These are phyloP conservation scores for Hyperoplus lanceolatus DNA, from an alignment of 2,797 vertebrate species.

Conservation along the genomic window DNA sequence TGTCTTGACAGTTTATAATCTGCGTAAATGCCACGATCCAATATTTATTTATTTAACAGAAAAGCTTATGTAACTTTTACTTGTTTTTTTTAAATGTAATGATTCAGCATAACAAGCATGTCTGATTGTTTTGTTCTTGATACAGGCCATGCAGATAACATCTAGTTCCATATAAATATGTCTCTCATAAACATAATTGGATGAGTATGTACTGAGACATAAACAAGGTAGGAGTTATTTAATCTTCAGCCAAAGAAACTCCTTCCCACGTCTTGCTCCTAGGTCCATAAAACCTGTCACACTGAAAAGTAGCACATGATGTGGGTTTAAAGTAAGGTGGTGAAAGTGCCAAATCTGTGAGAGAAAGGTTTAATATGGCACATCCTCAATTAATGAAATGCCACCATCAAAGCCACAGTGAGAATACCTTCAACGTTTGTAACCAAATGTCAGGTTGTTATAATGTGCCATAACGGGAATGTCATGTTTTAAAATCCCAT, in stretches of 20 bases:
- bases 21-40: conserved; percentile 54
- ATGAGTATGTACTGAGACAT: background rate
- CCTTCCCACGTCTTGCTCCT: background rate
- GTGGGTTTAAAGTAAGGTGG: background rate
- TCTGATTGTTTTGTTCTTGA: conserved; percentile 9
- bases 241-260: background rate
- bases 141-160: background rate
- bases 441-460: conserved; percentile 46
- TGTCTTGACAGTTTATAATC: conserved; percentile 34
- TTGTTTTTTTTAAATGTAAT: background rate
- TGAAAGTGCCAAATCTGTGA: conserved; percentile 20
- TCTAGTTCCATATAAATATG: background rate
- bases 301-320: background rate
- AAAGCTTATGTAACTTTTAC: conserved; percentile 34
- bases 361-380: conserved; percentile 19
- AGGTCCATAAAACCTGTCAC: conserved; percentile 6
- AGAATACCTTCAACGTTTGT: conserved; percentile 37
- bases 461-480: conserved; percentile 27
- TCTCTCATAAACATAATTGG: background rate
- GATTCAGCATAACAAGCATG: conserved; percentile 5
- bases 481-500: conserved; percentile 44
- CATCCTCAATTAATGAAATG: conserved; percentile 37
- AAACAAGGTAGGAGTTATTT: background rate
- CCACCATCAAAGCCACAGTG: conserved; percentile 35
- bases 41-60: conserved; percentile 53